These are phyloP conservation scores for Hoplias malabaricus DNA, from an alignment of 2,113 vertebrate genomes.

Conservation along the genomic window DNA sequence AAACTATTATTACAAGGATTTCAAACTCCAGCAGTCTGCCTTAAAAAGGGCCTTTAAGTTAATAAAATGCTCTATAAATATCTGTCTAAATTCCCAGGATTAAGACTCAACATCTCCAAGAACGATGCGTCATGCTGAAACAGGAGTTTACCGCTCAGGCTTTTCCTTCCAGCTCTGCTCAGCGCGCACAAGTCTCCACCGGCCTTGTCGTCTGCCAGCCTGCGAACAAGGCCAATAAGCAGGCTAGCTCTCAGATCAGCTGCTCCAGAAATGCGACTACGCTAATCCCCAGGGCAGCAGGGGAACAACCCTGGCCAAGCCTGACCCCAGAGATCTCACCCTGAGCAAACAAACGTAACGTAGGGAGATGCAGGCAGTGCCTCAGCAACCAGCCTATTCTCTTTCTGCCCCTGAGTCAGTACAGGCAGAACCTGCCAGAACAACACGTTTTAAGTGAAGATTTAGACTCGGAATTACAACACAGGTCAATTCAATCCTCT, in stretches of 20 bases:
- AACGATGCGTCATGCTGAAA: background rate
- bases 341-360: constrained; percentile 1
- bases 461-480: background rate
- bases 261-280: constrained; percentile 43
- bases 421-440: background rate
- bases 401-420: background rate
- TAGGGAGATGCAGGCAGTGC: background rate
- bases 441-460: background rate
- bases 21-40: background rate
- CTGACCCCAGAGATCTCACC: background rate
- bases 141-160: background rate
- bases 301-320: constrained; percentile 20
- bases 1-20: background rate
- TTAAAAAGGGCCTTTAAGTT: background rate
- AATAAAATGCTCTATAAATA: background rate
- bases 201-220: background rate
- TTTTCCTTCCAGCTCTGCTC: background rate
- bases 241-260: constrained; percentile 34
- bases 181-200: background rate
- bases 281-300: constrained; percentile 43
- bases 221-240: constrained; percentile 17
- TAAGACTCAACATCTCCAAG: background rate
- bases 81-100: background rate
- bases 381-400: background rate
- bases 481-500: background rate